Conservation (phyloP, 2,888 invertebrate genomes). For the Pristionchus arcanus region DNA sequence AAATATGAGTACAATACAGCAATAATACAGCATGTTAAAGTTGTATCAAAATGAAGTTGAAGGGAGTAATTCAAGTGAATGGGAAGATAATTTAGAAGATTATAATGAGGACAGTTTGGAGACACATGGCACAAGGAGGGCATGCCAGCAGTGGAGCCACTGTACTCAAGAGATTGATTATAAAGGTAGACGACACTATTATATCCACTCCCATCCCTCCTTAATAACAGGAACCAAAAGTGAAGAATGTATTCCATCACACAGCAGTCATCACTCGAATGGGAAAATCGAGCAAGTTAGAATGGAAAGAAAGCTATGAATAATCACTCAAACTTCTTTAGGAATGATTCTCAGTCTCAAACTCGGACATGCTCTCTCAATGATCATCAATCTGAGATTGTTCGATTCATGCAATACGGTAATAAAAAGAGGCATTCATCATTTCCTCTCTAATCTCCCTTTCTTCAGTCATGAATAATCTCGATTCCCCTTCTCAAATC, state of each 20-base stretch:
- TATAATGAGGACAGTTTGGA: slow-evolving; percentile 57
- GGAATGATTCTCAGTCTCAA: neutral
- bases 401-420: slow-evolving; percentile 56
- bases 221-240: neutral
- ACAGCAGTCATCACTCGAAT: slow-evolving; percentile 55
- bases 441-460: neutral
- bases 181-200: slow-evolving; percentile 54
- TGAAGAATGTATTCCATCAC: slow-evolving; percentile 61
- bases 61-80: slow-evolving; percentile 8
- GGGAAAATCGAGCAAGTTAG: slow-evolving; percentile 31
- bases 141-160: slow-evolving; percentile 65
- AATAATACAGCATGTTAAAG: neutral
- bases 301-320: neutral
- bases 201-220: neutral
- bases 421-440: neutral
- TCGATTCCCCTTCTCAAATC: slow-evolving; percentile 64
- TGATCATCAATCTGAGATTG: slow-evolving; percentile 54
- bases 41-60: neutral
- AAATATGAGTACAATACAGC: neutral
- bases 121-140: slow-evolving; percentile 65
- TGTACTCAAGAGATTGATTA: slow-evolving; percentile 57
- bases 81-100: slow-evolving; percentile 9
- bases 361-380: slow-evolving; percentile 45
- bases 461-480: slow-evolving; percentile 63
- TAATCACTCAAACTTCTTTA: neutral